phyloP scores from a whole-genome alignment of 2,888 invertebrate species.

The Chesias legatella region DNA sequence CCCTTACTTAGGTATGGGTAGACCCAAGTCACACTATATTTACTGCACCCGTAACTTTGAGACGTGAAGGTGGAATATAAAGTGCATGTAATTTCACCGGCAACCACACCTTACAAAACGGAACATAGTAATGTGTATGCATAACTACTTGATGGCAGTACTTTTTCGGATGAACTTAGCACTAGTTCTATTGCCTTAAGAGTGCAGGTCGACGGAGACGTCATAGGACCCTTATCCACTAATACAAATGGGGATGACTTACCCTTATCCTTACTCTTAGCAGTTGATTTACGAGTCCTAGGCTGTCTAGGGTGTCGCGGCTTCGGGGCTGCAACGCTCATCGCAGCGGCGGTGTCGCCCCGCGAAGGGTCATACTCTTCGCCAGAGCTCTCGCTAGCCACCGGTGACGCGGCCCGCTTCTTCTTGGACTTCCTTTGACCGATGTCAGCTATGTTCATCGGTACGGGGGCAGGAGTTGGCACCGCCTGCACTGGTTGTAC shows the following conservation, averaged over 20 bases:
- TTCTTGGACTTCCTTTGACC: conserved; percentile 72
- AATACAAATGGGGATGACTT: conserved; percentile 2
- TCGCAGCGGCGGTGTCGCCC: conserved; percentile 62
- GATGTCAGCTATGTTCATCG: conserved; percentile 60
- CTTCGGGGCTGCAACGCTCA: conserved; percentile 68
- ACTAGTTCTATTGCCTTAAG: too few relatives aligned
- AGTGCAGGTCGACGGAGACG: too few relatives aligned
- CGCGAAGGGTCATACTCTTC: conserved; percentile 71
- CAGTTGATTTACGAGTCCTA: conserved; percentile 53
- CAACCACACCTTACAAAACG: too few relatives aligned
- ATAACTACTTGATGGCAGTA: too few relatives aligned
- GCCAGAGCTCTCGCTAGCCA: conserved; percentile 67
- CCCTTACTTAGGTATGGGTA: too few relatives aligned
- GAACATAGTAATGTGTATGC: too few relatives aligned
- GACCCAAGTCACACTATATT: too few relatives aligned
- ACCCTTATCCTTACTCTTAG: conserved; percentile 57
- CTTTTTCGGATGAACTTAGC: too few relatives aligned
- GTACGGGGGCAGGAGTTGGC: conserved; percentile 51
- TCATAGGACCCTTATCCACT: too few relatives aligned
- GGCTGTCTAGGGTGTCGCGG: conserved; percentile 49
- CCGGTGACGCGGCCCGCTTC: conserved; percentile 65
- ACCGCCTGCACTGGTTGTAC: conserved; percentile 42
- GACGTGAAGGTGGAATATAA: too few relatives aligned
- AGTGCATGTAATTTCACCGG: too few relatives aligned
- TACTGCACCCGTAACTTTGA: too few relatives aligned